Conservation (phyloP, 2,113 vertebrate genomes). For the Ammospiza nelsoni region DNA sequence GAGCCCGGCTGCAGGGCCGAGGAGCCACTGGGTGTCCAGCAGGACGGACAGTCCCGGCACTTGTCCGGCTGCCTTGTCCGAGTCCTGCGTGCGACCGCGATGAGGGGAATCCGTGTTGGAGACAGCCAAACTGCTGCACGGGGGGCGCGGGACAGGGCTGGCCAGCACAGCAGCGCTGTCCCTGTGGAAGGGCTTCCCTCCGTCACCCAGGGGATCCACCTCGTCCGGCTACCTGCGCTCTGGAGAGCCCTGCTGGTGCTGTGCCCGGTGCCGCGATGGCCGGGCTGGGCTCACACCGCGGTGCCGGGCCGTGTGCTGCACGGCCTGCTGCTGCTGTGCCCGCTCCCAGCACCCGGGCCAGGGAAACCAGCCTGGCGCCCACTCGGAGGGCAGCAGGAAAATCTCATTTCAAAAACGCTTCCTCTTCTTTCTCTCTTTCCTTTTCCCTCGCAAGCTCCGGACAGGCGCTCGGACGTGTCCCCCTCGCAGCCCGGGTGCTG, state of each 20-base stretch:
- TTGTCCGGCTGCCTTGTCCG: not conserved
- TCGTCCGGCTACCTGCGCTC: not conserved
- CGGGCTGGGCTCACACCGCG: rapidly evolving
- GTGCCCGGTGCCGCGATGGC: rapidly evolving
- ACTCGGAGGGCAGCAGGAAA: not conserved
- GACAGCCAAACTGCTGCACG: rapidly evolving
- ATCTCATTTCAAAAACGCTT: not conserved
- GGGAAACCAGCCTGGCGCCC: rapidly evolving
- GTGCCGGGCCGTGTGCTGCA: rapidly evolving
- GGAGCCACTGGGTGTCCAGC: not conserved
- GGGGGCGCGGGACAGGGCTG: not conserved
- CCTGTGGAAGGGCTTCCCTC: not conserved
- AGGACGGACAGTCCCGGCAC: not conserved
- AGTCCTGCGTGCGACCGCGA: rapidly evolving
- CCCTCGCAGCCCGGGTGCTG: not conserved
- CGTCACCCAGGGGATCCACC: not conserved
- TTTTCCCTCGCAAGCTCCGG: not conserved
- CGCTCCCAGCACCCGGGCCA: rapidly evolving
- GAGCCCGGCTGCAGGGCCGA: rapidly evolving
- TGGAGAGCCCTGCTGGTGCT: not conserved
- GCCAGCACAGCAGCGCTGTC: not conserved
- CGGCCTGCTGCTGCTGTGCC: not conserved
- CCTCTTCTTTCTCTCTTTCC: not conserved
- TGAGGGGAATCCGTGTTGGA: rapidly evolving
- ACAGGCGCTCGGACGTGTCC: rapidly evolving